These are phyloP conservation scores for Chauna torquata DNA, from an alignment of 2,113 vertebrate species.

Conservation along the genomic window DNA sequence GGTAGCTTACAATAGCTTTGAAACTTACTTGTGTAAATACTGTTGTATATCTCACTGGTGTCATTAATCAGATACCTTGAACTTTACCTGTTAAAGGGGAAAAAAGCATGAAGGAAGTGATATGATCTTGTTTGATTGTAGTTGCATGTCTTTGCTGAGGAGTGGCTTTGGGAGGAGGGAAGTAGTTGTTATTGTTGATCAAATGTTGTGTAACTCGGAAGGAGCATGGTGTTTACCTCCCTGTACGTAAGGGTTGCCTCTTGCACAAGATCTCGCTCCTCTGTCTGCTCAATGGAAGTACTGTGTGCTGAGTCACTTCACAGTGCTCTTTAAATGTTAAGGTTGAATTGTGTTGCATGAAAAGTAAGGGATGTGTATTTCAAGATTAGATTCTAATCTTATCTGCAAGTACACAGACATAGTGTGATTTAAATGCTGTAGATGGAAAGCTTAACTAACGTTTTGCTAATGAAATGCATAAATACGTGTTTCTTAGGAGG, in stretches of 20 bases:
- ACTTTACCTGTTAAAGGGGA: background rate
- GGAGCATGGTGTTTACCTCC: background rate
- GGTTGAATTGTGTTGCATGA: conserved; percentile 26
- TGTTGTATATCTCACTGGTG: background rate
- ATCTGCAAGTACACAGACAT: conserved; percentile 24
- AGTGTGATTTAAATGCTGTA: conserved; percentile 9
- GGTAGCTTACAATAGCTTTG: background rate
- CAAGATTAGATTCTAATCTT: conserved; percentile 57
- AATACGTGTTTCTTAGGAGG: background rate
- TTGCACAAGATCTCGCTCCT: background rate
- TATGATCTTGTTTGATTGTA: background rate
- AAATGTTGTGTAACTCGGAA: background rate
- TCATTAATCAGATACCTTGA: conserved; percentile 30
- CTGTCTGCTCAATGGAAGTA: background rate
- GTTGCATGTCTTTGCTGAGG: conserved; percentile 36
- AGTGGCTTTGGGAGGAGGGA: conserved; percentile 33
- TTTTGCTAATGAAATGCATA: background rate
- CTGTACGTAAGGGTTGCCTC: background rate
- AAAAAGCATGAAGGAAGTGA: background rate
- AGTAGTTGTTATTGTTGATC: conserved; percentile 42
- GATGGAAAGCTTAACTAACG: background rate
- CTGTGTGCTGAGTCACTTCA: conserved; percentile 34
- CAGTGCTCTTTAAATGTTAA: background rate
- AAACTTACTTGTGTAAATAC: background rate
- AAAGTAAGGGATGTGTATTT: conserved; percentile 12